These are phyloP conservation scores for Edolisoma coerulescens DNA, from an alignment of 2,113 vertebrate species.

Conservation along the genomic window DNA sequence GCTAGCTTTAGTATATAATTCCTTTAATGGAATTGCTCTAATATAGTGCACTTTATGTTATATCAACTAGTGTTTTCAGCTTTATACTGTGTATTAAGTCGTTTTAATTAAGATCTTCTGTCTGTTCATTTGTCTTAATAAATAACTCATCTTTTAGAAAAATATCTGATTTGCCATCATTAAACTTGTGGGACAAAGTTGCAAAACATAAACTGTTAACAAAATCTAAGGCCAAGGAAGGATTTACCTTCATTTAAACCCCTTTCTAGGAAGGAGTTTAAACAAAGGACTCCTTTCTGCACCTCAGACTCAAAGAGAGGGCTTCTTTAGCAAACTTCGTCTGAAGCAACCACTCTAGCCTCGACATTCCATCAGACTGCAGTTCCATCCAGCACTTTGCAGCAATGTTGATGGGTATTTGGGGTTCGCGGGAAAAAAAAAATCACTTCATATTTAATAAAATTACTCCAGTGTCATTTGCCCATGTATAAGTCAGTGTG, in stretches of 20 bases:
- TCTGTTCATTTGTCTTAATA: not conserved
- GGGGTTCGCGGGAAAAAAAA: not conserved
- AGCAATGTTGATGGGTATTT: not conserved
- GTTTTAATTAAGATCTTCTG: not conserved
- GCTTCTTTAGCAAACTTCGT: not conserved
- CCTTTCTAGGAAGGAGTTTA: not conserved
- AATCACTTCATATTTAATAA: not conserved
- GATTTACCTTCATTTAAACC: not conserved
- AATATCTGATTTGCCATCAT: not conserved
- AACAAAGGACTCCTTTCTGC: not conserved
- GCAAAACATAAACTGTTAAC: not conserved
- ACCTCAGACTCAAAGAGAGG: not conserved
- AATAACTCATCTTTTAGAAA: not conserved
- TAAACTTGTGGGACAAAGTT: not conserved
- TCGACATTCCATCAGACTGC: not conserved
- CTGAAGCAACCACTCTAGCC: not conserved
- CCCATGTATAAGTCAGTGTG: not conserved
- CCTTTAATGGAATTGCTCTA: not conserved
- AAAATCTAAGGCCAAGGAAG: not conserved
- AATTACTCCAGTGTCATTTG: not conserved
- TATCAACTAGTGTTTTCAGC: not conserved
- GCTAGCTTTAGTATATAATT: not conserved
- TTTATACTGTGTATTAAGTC: not conserved
- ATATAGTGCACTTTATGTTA: not conserved
- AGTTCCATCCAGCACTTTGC: not conserved